Conservation (phyloP, 64 coral and sea anemone species). For the Montipora capricornis region DNA sequence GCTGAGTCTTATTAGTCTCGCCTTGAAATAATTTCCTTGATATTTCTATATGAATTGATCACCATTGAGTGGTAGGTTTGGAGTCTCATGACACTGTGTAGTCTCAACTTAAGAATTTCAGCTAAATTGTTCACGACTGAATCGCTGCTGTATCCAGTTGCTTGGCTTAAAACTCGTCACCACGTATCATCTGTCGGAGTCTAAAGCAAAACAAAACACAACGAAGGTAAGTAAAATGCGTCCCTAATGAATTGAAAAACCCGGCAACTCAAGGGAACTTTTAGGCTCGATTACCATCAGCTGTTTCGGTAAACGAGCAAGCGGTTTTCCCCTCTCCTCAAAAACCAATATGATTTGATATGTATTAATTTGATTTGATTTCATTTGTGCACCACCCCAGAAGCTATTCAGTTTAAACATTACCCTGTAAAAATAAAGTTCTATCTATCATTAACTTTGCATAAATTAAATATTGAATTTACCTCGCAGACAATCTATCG, state of each 20-base stretch:
- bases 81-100: neutral
- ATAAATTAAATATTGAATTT: no score
- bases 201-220: constrained; percentile 14
- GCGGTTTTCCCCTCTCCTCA: no score
- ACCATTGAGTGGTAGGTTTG: neutral
- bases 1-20: neutral
- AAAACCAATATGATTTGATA: no score
- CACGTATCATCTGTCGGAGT: constrained; percentile 84
- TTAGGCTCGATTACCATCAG: no score
- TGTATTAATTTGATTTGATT: no score
- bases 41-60: neutral
- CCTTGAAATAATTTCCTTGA: neutral
- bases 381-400: no score
- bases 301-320: no score
- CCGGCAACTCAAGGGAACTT: no score
- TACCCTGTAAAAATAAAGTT: no score
- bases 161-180: constrained; percentile 50
- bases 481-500: no score
- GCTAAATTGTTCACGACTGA: neutral
- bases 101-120: neutral
- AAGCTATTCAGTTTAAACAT: no score
- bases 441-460: no score
- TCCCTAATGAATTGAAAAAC: neutral
- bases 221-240: neutral
- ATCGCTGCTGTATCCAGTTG: neutral